Evolutionary conservation across 92 coral and sea anemone species (phyloP).

Genomic region (Umimayanthus kanabou): DNA sequence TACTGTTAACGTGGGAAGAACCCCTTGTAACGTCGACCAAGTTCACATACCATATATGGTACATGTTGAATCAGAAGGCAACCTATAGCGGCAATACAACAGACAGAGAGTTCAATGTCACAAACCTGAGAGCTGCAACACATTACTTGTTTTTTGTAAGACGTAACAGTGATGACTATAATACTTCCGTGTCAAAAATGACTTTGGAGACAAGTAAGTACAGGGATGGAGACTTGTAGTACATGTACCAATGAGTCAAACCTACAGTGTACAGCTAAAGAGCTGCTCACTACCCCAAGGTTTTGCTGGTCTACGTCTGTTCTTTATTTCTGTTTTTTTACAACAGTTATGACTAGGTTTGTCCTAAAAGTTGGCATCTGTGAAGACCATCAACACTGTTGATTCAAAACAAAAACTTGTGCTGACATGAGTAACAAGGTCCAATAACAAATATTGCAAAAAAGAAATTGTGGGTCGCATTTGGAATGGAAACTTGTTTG

Average conservation of each 20-base stretch:
- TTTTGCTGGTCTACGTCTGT: not conserved
- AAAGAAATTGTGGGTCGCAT: not conserved
- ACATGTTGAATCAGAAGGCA: slow-evolving; percentile 44
- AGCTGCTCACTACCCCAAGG: not conserved
- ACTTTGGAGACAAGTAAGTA: slow-evolving; percentile 87
- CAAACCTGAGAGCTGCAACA: slow-evolving; percentile 71
- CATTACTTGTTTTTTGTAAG: slow-evolving; percentile 71
- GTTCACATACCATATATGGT: not conserved
- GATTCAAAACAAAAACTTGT: not conserved
- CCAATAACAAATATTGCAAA: not conserved
- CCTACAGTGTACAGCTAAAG: not conserved
- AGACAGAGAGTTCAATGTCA: slow-evolving; percentile 49
- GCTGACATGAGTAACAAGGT: not conserved
- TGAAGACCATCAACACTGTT: not conserved
- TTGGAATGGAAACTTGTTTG: not conserved
- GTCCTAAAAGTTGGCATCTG: not conserved
- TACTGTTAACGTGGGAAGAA: slow-evolving; percentile 70
- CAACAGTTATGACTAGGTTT: not conserved
- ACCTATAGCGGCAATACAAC: slow-evolving; percentile 84
- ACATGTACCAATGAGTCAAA: not conserved
- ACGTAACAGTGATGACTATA: slow-evolving; percentile 66
- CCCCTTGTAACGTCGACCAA: slow-evolving; percentile 36
- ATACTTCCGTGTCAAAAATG: slow-evolving; percentile 58
- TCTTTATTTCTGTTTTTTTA: not conserved
- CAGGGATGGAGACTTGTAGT: not conserved